Base-by-base conservation (phyloP, 2,113 vertebrate genomes). In the Oceanodroma tethys region DNA sequence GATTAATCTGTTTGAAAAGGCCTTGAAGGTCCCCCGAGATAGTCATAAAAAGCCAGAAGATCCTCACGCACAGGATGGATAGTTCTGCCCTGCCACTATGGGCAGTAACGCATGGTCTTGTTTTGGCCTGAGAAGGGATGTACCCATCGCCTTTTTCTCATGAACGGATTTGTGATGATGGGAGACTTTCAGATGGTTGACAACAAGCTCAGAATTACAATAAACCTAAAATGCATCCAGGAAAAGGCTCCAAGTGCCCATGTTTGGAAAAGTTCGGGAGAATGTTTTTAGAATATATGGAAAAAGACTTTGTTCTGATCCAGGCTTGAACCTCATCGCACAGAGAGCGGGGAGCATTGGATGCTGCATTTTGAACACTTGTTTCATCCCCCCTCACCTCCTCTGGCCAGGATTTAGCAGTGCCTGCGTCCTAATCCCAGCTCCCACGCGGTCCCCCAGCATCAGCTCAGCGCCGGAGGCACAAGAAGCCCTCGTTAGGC, bases 11-110 rank as follows among this genome's bases (percentile, higher is more conserved):
- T 62, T 50, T 63, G 68, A 40, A 70, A 86, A 86, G 30, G 22
- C 29, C 16, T 47, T 47, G 52, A 38, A 59, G 34, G 32, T 48
- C 38, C 32, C 12, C 26, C 0, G 1, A 87, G 78, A 42, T 30
- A 53, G 45, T 30, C 42, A 73, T 45, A 53, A 47, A 30, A 30
- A 74, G 22, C 4, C 43, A 34, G 43, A 55, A 55, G 27, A 43
- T 29, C 53, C 15, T 47, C 38, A 16, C 0, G 2, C 17, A 11
- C 0, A 0, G 63, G n/a, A 32, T 22, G 43, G 65, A 5, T 20
- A 50, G 10, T 29, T 67, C 81, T 81, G 26, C 38, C 27, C n/a
- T 85, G 73, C 42, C 0, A 2, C 34, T 27, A 17, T 4, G 29
- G 70, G 27, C 65, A 67, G 43, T 84, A 30, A 45, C 1, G 0